A percentile compares a stretch with the other conserved stretches of the same genome.
Evolutionary conservation across 2,888 invertebrate species (phyloP).

Genomic region (Dolichopus griseipennis): DNA sequence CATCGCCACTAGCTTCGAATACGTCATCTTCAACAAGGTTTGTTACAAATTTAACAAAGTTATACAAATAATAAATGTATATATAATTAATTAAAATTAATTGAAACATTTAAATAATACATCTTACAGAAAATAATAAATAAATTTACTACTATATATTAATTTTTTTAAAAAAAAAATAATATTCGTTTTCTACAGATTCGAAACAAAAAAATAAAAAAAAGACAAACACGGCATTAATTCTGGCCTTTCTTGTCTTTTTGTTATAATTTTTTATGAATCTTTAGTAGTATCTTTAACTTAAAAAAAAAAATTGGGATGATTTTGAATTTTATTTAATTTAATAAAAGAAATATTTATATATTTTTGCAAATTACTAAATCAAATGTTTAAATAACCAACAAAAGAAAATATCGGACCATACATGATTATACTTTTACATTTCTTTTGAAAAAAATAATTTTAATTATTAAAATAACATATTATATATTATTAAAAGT

Average conservation of each 20-base stretch:
- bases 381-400: no score
- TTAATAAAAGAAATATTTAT: no score
- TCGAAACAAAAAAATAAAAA: conserved; percentile 8
- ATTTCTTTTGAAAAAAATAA: no score
- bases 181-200: conserved; percentile 15
- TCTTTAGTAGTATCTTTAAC: no score
- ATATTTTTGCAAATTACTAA: no score
- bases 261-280: no score
- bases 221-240: background rate
- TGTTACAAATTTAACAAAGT: conserved; percentile 28
- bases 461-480: no score
- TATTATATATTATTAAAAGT: no score
- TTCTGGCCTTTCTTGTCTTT: background rate
- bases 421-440: no score
- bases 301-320: no score
- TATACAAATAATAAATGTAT: conserved; percentile 12
- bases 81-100: background rate
- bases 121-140: background rate
- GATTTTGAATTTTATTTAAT: no score
- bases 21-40: conserved; percentile 39
- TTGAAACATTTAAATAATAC: background rate
- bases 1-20: conserved; percentile 40
- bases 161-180: background rate
- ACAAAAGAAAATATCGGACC: no score
- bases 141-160: background rate